Base-by-base conservation (phyloP, 2,888 invertebrate species). In the Blera fallax region DNA sequence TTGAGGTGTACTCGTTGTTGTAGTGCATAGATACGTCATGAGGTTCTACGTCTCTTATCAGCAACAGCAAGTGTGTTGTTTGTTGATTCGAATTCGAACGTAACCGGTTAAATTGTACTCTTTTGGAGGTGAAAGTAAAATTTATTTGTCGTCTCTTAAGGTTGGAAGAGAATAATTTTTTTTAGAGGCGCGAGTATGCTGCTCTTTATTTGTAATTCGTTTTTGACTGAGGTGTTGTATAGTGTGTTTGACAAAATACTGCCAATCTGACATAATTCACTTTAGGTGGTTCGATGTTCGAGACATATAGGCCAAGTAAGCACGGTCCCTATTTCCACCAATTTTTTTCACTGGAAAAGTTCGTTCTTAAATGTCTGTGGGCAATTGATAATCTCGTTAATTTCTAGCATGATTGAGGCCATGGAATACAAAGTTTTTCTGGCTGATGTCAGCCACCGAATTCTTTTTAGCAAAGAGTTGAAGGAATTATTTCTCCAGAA, bases 61-160 rank as follows among this genome's bases (percentile, higher is more conserved):
- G 45, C 27, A 32, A 45, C 43, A 43, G 18, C 32, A 6, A 48
- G 64, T n/a, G 29, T 52, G 40, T 18, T 37, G 34, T 52, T 18
- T 52, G 50, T 52, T 40, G 16, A 67, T 54, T 52, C 7, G 1
- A 24, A 50, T 18, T 18, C 45, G 6, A 16, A 16, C 40, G 40
- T 73, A 73, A 73, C 73, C 73, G 73, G 73, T 73, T 73, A 10
- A 27, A 29, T 1, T 11, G 8, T 52, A 43, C 73, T 73, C 62
- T 73, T 62, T 29, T 10, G 11, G n/a, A n/a, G 16, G 2, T 6
- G 37, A 52, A 27, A 48, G 3, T 0, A n/a, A 8, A 37, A 11
- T 16, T 32, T 70, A 54, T 29, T 5, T n/a, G 29, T 50, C 11
- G 8, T 3, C 70, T 70, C 70, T 70, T 70, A 29, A 29, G 6